phyloP scores from a whole-genome alignment of 2,888 invertebrate genomes.

The Thecophora atra region DNA sequence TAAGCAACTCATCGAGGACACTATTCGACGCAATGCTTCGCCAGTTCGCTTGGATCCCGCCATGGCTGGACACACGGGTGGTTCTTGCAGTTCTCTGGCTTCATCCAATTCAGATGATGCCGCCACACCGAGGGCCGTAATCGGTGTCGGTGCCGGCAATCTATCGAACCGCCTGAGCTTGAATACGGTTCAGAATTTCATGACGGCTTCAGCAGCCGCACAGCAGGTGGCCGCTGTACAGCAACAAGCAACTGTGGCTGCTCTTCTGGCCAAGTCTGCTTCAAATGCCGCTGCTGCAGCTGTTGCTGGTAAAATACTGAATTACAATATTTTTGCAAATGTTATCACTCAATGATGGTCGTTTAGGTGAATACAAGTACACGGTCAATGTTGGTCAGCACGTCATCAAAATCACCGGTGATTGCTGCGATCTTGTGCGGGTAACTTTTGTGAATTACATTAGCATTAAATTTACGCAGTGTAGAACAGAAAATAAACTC shows the following conservation, averaged over 20 bases:
- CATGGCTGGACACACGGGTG: constrained; percentile 66
- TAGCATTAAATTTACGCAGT: too few species aligned
- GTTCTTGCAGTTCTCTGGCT: constrained; percentile 82
- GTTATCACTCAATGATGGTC: constrained; percentile 82
- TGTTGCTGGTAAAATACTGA: constrained; percentile 63
- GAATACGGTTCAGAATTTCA: constrained; percentile 63
- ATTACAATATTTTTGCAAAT: constrained; percentile 63
- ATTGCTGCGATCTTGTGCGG: constrained; percentile 84
- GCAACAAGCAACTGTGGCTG: constrained; percentile 47
- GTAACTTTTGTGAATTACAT: constrained; percentile 67
- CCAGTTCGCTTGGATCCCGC: constrained; percentile 79
- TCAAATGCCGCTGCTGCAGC: constrained; percentile 53
- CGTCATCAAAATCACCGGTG: constrained; percentile 85
- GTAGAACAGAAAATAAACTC: too few species aligned
- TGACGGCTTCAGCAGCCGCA: constrained; percentile 60
- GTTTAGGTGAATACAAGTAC: constrained; percentile 87
- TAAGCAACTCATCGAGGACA: constrained; percentile 93
- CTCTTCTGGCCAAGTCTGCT: constrained; percentile 46
- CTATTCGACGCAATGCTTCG: constrained; percentile 93
- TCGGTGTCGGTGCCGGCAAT: constrained; percentile 48
- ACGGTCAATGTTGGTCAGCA: constrained; percentile 86
- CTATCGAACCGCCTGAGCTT: constrained; percentile 61
- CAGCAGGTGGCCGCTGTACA: constrained; percentile 49
- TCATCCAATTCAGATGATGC: constrained; percentile 73
- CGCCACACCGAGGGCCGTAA: constrained; percentile 55